Evolutionary conservation across 2,113 vertebrate species (phyloP), one percentile per base, ranked within the genome.

Genomic region (Carassius auratus): DNA sequence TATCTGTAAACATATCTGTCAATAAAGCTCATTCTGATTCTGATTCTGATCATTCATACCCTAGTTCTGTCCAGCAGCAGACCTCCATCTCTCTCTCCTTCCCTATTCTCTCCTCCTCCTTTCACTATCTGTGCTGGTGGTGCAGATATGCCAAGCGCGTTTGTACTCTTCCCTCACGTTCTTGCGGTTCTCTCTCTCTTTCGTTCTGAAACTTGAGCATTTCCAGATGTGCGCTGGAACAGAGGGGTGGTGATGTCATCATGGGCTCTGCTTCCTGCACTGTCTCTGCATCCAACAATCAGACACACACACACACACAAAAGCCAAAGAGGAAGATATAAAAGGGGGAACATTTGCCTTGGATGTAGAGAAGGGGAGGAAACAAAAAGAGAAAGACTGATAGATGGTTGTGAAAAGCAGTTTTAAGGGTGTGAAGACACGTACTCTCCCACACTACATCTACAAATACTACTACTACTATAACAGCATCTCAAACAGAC

Each of bases 141-240:
- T 81, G 79, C 61, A 52, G 62, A 81, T 33, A 50, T 68, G 62
- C 62, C 79, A 81, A 68, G 5, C 52, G 21, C 23, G 62, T 83
- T 83, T 55, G 50, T 59, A 73, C 81, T 83, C 48, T 57, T 50
- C 81, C 66, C 61, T 42, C 73, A 50, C 69, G 30, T 76, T 68
- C 75, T 21, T 48, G 50, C 64, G 42, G 50, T 79, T 48, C 57
- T 61, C 45, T 8, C 68, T 59, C 19, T 59, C 19, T 59, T 21
- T 59, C 79, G 52, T 55, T 73, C 75, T 80, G 68, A 62, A 30
- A 59, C 89, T 91, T 86, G 89, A 95, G 86, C 81, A 4, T 87
- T 93, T 94, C 94, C 94, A 94, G 93, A 94, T 94, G 94, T 93
- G 91, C 87, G 87, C 87, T 78, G 85, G 84, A 88, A 83, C 84